Conservation (phyloP, 2,888 invertebrate genomes). For the Euclidia mi region DNA sequence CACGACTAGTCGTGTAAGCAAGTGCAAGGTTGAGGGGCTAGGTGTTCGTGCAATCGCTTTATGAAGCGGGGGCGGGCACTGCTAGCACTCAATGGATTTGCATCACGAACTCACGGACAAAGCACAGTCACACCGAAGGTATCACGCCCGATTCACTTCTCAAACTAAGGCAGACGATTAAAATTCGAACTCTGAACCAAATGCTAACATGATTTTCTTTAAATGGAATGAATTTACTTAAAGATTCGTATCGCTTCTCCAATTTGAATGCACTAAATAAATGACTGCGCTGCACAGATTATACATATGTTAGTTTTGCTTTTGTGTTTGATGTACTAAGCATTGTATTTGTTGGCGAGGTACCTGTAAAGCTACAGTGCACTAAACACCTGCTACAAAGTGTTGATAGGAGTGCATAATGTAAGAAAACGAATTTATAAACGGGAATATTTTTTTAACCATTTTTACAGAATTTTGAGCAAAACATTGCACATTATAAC, state of each 20-base stretch:
- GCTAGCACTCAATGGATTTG: constrained; percentile 79
- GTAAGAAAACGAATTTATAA: no score
- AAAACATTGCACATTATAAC: no score
- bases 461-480: background rate
- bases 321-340: no score
- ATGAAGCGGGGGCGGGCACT: constrained; percentile 60
- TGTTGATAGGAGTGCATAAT: background rate
- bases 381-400: background rate
- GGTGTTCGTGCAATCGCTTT: constrained; percentile 73
- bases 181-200: constrained; percentile 66
- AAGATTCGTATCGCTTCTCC: background rate
- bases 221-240: constrained; percentile 35
- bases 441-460: no score
- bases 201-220: constrained; percentile 64
- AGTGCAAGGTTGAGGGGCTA: constrained; percentile 58
- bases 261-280: background rate
- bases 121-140: constrained; percentile 68
- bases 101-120: constrained; percentile 75
- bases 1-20: constrained; percentile 59
- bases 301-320: no score
- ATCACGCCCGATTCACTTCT: constrained; percentile 75
- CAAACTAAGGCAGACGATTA: constrained; percentile 75
- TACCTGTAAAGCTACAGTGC: no score
- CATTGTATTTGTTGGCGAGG: no score
- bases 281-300: no score